Conservation (phyloP, 1,140 invertebrate genomes). For the Telenomus remus region DNA sequence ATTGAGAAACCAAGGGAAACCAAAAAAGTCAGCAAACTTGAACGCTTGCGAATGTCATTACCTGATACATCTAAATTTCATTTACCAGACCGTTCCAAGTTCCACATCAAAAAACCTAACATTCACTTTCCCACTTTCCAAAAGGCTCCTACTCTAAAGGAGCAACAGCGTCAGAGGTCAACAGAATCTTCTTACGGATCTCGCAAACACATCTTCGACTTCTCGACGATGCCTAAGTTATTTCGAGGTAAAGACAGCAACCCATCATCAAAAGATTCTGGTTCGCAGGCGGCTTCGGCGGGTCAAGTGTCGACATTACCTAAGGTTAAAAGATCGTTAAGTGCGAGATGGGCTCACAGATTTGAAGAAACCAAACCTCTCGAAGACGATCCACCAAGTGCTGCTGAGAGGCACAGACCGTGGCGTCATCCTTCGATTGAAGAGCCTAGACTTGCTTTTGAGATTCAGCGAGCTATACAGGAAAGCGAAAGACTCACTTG, state of each 20-base stretch:
- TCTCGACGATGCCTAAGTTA: constrained; percentile 84
- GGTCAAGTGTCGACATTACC: constrained; percentile 75
- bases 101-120: constrained; percentile 75
- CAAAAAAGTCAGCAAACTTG: constrained; percentile 66
- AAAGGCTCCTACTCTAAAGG: constrained; percentile 62
- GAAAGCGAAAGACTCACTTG: constrained; percentile 60
- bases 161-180: constrained; percentile 69
- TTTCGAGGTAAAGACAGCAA: constrained; percentile 79
- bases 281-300: constrained; percentile 66
- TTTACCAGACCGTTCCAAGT: constrained; percentile 78
- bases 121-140: constrained; percentile 65
- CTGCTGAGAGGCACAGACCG: constrained; percentile 67
- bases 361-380: constrained; percentile 67
- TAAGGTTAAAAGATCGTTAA: constrained; percentile 71
- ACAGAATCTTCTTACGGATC: constrained; percentile 73
- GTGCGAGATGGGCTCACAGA: constrained; percentile 74
- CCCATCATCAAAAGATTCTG: constrained; percentile 66
- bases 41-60: constrained; percentile 70
- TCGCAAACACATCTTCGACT: constrained; percentile 81
- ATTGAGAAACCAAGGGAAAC: constrained; percentile 48
- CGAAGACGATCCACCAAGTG: constrained; percentile 67
- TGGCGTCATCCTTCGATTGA: constrained; percentile 75
- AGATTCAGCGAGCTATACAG: constrained; percentile 48
- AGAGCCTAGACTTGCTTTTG: constrained; percentile 65
- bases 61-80: constrained; percentile 78